A percentile compares a stretch with the other conserved stretches of the same genome.
Conservation (phyloP, 2,797 vertebrate species). For the Alca torda region DNA sequence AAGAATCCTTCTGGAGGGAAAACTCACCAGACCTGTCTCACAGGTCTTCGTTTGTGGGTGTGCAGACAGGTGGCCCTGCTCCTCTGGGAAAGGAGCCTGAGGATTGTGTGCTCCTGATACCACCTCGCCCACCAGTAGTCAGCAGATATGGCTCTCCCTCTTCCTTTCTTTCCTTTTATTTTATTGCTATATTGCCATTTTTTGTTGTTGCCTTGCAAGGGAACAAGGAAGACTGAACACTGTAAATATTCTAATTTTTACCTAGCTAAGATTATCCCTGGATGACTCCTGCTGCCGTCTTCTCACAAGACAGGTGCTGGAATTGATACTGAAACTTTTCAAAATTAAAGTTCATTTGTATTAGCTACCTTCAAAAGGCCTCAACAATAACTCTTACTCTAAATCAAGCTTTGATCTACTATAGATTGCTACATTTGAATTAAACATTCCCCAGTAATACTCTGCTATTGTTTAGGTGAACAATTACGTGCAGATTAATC, state of each 20-base stretch:
- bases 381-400: not conserved
- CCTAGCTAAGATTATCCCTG: not conserved
- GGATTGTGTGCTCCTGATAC: not conserved
- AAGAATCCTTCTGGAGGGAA: not conserved
- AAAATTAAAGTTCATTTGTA: not conserved
- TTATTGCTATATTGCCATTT: not conserved
- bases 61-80: rapidly evolving
- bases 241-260: not conserved
- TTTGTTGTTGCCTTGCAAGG: not conserved
- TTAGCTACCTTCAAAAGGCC: not conserved
- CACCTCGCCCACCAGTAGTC: not conserved
- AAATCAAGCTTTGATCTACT: not conserved
- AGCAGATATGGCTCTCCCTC: not conserved
- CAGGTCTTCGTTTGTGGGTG: not conserved
- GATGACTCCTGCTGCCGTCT: not conserved
- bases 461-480: constrained; percentile 38
- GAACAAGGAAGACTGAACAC: not conserved
- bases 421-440: not conserved
- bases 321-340: not conserved
- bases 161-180: not conserved
- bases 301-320: not conserved
- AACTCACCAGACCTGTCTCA: not conserved
- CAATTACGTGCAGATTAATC: not conserved
- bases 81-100: not conserved
- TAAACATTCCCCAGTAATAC: not conserved